Evolutionary conservation across 1,140 invertebrate genomes (phyloP).

Genomic region (Neuroterus valhalla): DNA sequence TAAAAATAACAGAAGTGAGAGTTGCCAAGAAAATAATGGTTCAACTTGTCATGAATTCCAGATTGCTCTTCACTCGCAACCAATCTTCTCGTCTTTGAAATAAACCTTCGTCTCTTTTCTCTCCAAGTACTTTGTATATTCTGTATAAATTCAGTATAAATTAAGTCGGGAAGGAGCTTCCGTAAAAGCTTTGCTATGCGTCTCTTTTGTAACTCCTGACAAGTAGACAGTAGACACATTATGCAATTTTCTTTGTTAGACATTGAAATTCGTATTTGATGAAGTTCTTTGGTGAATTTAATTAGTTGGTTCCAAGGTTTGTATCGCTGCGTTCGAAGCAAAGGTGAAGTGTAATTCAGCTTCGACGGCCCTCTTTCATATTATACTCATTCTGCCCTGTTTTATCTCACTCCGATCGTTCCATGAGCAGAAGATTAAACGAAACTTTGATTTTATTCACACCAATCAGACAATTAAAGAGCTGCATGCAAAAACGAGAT

Average conservation of each 20-base stretch:
- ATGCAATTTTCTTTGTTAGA: conserved; percentile 21
- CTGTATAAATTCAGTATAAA: conserved; percentile 25
- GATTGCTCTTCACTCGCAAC: not conserved
- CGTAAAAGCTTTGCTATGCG: not conserved
- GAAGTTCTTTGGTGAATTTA: conserved; percentile 7
- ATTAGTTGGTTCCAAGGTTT: conserved; percentile 13
- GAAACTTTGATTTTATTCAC: not conserved
- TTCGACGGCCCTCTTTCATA: conserved; percentile 1
- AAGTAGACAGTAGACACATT: conserved; percentile 7
- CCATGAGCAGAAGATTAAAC: not conserved
- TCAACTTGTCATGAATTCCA: conserved; percentile 17
- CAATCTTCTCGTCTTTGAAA: conserved; percentile 4
- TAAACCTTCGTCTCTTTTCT: conserved; percentile 19
- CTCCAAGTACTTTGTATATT: conserved; percentile 8
- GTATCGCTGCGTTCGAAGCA: not conserved
- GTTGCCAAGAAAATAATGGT: not conserved
- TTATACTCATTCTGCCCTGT: conserved; percentile 14
- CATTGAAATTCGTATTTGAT: conserved; percentile 21
- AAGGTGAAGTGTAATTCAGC: conserved; percentile 19
- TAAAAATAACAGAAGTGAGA: not conserved
- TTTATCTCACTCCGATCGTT: not conserved
- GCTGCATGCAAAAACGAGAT: too few species aligned
- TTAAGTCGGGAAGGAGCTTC: conserved; percentile 4
- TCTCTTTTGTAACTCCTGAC: conserved; percentile 21
- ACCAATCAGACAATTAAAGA: too few species aligned